phyloP scores from a whole-genome alignment of 2,113 vertebrate species.

The Laticauda laticaudata region DNA sequence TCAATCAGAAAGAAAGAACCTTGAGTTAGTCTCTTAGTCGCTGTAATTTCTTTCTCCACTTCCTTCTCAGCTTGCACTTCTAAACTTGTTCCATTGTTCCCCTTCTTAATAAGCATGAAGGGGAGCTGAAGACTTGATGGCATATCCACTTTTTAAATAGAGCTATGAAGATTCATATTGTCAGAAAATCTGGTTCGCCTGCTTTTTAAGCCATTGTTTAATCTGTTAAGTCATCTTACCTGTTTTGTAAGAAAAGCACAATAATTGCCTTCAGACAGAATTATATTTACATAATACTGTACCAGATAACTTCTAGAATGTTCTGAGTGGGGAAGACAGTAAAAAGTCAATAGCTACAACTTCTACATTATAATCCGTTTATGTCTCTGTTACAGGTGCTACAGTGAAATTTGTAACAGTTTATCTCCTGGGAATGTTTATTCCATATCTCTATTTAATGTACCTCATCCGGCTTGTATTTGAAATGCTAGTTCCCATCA shows the following conservation, averaged over 20 bases:
- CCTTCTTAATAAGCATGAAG: too few species aligned
- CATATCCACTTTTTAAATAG: too few species aligned
- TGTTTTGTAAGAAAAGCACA: neutral
- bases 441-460: constrained; percentile 87
- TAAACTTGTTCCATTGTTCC: too few species aligned
- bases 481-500: constrained; percentile 95
- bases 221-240: neutral
- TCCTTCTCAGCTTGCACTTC: too few species aligned
- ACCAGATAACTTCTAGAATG: neutral
- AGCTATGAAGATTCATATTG: neutral
- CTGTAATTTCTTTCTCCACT: too few species aligned
- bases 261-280: neutral
- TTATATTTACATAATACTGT: neutral
- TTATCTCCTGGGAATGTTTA: constrained; percentile 86
- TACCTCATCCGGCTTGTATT: constrained; percentile 95
- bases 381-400: constrained; percentile 71
- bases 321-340: neutral
- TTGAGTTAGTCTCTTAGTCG: neutral
- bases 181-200: neutral
- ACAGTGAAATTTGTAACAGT: constrained; percentile 80
- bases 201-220: neutral
- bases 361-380: accelerated
- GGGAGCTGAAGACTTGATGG: too few species aligned
- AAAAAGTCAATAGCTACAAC: neutral
- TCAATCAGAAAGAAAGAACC: neutral